These are phyloP conservation scores for Varroa destructor DNA, from an alignment of 1,140 invertebrate genomes.

Conservation along the genomic window DNA sequence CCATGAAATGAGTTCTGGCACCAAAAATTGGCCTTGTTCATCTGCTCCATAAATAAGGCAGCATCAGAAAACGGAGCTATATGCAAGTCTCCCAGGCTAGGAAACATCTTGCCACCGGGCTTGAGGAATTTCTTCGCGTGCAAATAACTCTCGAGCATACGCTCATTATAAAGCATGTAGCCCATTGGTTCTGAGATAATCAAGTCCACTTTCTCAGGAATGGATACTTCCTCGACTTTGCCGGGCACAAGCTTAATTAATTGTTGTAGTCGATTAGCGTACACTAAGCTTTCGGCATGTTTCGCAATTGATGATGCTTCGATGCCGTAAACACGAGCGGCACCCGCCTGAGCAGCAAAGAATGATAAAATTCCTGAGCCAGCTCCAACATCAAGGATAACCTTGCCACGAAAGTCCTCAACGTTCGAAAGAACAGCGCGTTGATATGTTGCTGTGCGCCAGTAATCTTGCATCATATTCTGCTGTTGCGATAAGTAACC, in stretches of 20 bases:
- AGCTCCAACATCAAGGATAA: constrained; percentile 91
- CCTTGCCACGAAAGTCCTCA: constrained; percentile 67
- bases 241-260: constrained; percentile 84
- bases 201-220: constrained; percentile 87
- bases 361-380: constrained; percentile 95
- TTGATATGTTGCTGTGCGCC: constrained; percentile 95
- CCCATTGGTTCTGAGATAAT: constrained; percentile 99
- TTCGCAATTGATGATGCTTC: constrained; percentile 97
- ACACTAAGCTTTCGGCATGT: constrained; percentile 81
- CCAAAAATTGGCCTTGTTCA: constrained; percentile 98
- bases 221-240: constrained; percentile 93
- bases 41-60: constrained; percentile 92
- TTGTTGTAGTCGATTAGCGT: constrained; percentile 71
- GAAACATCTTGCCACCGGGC: constrained; percentile 88
- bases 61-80: constrained; percentile 98
- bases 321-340: constrained; percentile 89
- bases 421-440: constrained; percentile 85
- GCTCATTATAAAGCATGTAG: constrained; percentile 98
- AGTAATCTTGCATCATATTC: constrained; percentile 98
- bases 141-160: constrained; percentile 96
- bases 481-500: constrained; percentile 97
- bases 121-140: constrained; percentile 97
- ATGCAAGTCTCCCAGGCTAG: constrained; percentile 84
- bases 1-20: constrained; percentile 95
- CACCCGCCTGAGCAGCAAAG: constrained; percentile 94